Evolutionary conservation across 2,797 vertebrate species (phyloP).

Genomic region (Lerista edwardsae): DNA sequence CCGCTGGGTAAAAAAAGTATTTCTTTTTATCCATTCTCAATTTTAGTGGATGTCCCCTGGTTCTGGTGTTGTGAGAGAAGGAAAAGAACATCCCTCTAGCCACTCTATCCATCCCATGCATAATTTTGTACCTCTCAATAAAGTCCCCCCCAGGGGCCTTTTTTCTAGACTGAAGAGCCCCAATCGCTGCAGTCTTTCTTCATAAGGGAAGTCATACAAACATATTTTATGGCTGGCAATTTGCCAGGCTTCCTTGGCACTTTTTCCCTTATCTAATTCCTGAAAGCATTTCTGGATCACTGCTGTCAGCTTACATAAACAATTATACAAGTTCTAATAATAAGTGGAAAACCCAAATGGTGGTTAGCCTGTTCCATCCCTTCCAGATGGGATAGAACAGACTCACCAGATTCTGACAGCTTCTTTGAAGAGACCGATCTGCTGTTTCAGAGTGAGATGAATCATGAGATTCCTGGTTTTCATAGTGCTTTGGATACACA

Average conservation of each 20-base stretch:
- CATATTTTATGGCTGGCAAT: conserved; percentile 21
- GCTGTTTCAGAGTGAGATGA: neutral
- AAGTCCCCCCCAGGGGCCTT: no score
- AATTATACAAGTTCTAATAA: conserved; percentile 23
- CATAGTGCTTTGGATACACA: neutral
- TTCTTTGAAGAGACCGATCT: conserved; percentile 24
- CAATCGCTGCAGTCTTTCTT: no score
- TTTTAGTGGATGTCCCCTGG: no score
- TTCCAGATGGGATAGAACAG: neutral
- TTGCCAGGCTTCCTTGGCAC: neutral
- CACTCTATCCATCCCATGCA: no score
- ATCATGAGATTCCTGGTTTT: neutral
- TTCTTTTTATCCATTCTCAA: no score
- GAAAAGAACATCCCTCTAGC: no score
- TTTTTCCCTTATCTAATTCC: conserved; percentile 17
- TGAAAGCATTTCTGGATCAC: conserved; percentile 34
- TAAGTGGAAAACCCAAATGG: conserved; percentile 29
- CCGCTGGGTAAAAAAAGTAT: no score
- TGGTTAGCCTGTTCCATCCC: neutral
- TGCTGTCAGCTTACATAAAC: conserved; percentile 29
- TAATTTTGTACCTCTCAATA: no score
- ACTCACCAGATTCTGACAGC: rapidly evolving
- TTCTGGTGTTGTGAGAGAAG: no score
- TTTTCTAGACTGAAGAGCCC: no score
- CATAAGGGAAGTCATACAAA: no score